Conservation (phyloP, 2,888 invertebrate genomes). For the Machimus rusticus region DNA sequence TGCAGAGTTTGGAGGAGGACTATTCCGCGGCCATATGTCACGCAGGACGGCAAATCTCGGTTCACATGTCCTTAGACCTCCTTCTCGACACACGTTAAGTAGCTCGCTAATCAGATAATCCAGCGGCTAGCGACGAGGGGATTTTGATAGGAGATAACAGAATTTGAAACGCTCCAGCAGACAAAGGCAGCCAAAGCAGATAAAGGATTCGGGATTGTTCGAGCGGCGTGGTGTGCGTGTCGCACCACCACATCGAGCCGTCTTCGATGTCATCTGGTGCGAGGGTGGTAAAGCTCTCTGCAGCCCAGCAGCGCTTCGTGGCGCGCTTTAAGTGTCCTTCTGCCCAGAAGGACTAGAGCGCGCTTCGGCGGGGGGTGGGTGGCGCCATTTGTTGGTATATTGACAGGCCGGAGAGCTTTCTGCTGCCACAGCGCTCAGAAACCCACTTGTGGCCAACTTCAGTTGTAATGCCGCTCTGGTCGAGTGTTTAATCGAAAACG, state of each 20-base stretch:
- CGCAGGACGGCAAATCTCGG: neutral
- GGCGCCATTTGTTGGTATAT: neutral
- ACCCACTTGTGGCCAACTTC: neutral
- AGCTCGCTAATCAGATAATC: slow-evolving; percentile 27
- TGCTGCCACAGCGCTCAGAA: neutral
- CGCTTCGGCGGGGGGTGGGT: neutral
- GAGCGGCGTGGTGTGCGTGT: neutral
- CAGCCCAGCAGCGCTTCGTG: neutral
- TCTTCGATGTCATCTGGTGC: neutral
- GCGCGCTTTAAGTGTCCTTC: neutral
- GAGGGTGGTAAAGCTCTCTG: neutral
- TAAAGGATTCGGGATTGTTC: neutral
- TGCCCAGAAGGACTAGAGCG: neutral
- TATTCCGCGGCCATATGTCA: slow-evolving; percentile 28
- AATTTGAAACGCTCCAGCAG: slow-evolving; percentile 12
- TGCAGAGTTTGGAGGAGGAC: neutral
- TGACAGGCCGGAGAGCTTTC: neutral
- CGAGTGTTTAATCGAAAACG: neutral
- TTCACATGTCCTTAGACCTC: slow-evolving; percentile 15
- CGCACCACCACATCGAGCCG: neutral
- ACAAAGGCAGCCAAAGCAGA: slow-evolving; percentile 16
- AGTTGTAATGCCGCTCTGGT: neutral
- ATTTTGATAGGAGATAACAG: slow-evolving; percentile 26
- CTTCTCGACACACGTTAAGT: neutral
- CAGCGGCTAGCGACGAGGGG: slow-evolving; percentile 3